Evolutionary conservation across 2,888 invertebrate species (phyloP), one percentile per base, ranked within the genome.

Genomic region (Heliconius ethilla): DNA sequence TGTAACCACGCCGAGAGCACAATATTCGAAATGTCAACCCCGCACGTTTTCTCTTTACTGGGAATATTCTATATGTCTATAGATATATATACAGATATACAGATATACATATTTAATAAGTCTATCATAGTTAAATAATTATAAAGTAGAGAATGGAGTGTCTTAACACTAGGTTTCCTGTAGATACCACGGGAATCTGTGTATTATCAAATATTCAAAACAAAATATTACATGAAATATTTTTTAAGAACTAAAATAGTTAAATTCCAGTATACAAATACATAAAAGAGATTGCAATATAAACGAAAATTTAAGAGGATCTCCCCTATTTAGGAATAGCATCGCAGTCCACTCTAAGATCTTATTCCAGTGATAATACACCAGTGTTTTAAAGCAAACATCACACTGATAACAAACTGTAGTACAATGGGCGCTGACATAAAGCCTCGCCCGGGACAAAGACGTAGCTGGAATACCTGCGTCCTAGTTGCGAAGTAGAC

Each of bases 391-490:
- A 67, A 77, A 65, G 77, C 78, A 78, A 79, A 55, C 76, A 77
- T 78, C 79, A 75, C 76, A 62, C 76, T 79, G 77, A 81, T 82
- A 81, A 77, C 82, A 77, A 79, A 77, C 79, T 69, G 78, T 69
- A 66, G 76, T 67, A 80, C 81, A 81, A 81, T 81, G 65, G 81
- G 69, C 75, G 66, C 70, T 63, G 51, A 80, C 75, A 79, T 76
- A 78, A 81, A 79, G 82, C 76, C 76, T 69, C 33, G 80, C 78
- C 76, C 79, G 62, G 69, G 67, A 77, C 77, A 80, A 79, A 80
- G 79, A 79, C 75, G 40, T 70, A 29, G 37, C 51, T 75, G 72
- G 77, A 80, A 79, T 80, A 79, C 77, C 74, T 74, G 76, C 66
- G 80, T 77, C 75, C 79, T 80, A 80, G 73, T 79, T 80, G 55